Conservation (phyloP, 2,888 invertebrate species). For the Poecilus cupreus region DNA sequence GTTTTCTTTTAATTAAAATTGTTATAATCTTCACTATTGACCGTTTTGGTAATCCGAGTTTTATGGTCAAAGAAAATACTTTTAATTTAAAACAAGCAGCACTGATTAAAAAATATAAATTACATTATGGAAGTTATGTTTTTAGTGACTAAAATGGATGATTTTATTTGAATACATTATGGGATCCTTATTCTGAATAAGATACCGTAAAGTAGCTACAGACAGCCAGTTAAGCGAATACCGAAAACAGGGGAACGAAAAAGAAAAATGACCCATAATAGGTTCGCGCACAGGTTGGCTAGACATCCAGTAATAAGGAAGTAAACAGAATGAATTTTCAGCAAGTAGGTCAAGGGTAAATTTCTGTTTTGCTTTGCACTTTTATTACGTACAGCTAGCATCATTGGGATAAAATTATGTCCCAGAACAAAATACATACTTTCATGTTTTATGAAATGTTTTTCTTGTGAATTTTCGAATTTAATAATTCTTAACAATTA, state of each 20-base stretch:
- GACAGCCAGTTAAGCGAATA: neutral
- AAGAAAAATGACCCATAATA: neutral
- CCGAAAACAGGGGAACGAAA: neutral
- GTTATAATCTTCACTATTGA: too few relatives aligned
- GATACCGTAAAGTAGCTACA: neutral
- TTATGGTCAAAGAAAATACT: too few relatives aligned
- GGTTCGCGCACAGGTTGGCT: neutral
- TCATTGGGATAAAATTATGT: neutral
- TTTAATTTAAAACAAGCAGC: too few relatives aligned
- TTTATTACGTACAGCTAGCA: neutral
- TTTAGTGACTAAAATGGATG: too few relatives aligned
- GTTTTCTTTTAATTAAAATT: too few relatives aligned
- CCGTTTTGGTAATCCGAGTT: too few relatives aligned
- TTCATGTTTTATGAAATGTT: neutral
- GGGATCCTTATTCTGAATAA: too few relatives aligned
- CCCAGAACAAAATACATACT: neutral
- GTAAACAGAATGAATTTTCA: conserved; percentile 21
- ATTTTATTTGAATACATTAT: too few relatives aligned
- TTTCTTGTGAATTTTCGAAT: neutral
- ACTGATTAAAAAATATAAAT: too few relatives aligned
- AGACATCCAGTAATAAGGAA: conserved; percentile 1
- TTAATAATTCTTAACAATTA: neutral
- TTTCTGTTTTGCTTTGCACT: neutral
- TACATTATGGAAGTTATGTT: too few relatives aligned
- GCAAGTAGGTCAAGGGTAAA: conserved; percentile 6